A percentile compares a stretch with the other conserved stretches of the same genome.
phyloP scores from a whole-genome alignment of 2,888 invertebrate genomes.

The Laothoe populi region DNA sequence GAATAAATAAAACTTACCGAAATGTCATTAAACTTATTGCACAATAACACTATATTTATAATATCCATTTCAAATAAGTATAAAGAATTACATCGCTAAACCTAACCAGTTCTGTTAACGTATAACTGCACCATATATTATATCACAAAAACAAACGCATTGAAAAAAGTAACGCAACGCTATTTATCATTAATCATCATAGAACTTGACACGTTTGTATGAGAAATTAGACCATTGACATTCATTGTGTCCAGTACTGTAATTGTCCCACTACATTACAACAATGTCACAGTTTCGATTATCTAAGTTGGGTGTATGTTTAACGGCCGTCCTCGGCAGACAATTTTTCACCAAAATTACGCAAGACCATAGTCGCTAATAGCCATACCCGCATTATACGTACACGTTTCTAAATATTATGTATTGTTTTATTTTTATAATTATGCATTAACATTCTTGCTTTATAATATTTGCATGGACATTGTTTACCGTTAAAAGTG shows the following conservation, averaged over 20 bases:
- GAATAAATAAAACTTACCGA: not conserved
- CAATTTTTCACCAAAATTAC: conserved; percentile 16
- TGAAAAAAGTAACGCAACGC: not conserved
- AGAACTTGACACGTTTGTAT: conserved; percentile 47
- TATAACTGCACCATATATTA: not conserved
- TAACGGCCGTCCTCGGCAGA: conserved; percentile 14
- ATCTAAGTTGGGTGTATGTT: conserved; percentile 16
- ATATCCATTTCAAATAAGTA: not conserved
- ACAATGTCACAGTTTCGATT: conserved; percentile 19
- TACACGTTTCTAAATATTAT: not conserved
- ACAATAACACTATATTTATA: too few relatives aligned
- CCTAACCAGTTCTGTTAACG: not conserved
- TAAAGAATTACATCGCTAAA: not conserved
- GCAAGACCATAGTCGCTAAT: conserved; percentile 8
- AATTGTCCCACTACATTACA: conserved; percentile 14
- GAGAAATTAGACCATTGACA: conserved; percentile 43
- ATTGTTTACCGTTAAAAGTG: not conserved
- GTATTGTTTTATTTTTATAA: not conserved
- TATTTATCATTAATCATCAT: conserved; percentile 35
- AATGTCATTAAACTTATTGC: not conserved
- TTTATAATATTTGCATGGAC: not conserved
- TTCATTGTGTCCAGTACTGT: conserved; percentile 26
- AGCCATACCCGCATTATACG: not conserved
- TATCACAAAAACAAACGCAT: not conserved
- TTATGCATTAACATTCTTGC: not conserved